Conservation (phyloP, 2,888 invertebrate genomes). For the Suillia variegata region DNA sequence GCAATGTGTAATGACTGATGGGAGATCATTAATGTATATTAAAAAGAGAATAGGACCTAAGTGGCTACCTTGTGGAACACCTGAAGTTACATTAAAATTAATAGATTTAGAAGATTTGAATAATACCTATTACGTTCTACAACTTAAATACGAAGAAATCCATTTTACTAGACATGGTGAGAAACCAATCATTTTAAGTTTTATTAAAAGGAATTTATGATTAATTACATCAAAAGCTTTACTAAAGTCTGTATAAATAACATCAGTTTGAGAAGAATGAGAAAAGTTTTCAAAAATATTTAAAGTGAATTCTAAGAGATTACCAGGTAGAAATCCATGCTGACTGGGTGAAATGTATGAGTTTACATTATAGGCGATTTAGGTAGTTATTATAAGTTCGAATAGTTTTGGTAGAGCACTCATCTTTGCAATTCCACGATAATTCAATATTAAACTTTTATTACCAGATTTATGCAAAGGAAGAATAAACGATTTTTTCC, state of each 20-base stretch:
- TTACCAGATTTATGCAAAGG: conserved; percentile 1
- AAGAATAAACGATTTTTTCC: neutral
- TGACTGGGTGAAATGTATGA: no score
- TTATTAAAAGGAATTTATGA: neutral
- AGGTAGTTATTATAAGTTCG: neutral
- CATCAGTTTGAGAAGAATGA: neutral
- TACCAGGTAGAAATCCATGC: neutral
- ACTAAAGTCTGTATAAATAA: conserved; percentile 1
- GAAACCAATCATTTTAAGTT: neutral
- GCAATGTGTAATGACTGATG: no score
- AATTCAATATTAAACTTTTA: neutral
- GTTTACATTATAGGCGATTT: no score
- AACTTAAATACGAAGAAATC: neutral
- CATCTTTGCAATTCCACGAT: neutral
- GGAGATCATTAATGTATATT: no score
- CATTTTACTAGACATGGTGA: neutral
- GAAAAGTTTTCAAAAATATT: neutral
- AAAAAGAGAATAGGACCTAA: no score
- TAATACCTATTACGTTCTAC: neutral
- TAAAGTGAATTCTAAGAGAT: conserved; percentile 1
- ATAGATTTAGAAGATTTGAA: no score
- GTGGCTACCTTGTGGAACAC: no score
- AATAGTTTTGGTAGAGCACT: neutral
- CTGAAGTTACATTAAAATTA: no score
- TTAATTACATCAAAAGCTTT: conserved; percentile 4